Conservation (phyloP, 2,888 invertebrate species). For the Tanypteryx hageni region DNA sequence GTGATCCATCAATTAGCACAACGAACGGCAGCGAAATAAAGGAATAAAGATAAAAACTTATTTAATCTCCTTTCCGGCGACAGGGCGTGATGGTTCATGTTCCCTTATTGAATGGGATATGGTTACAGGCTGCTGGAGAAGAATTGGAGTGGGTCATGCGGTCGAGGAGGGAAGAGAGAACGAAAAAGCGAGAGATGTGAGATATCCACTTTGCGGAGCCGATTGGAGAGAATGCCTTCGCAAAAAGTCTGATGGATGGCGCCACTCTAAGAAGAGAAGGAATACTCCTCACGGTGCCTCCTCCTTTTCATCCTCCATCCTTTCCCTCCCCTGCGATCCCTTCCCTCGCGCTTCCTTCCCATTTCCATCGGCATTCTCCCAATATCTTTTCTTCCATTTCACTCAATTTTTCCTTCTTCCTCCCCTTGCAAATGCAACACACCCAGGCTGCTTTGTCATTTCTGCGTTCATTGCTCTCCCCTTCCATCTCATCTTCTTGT, state of each 20-base stretch:
- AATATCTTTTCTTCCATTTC: background rate
- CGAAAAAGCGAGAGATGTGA: background rate
- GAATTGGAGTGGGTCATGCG: background rate
- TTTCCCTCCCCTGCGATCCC: too few species aligned
- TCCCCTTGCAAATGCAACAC: background rate
- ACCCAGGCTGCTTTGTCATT: too few species aligned
- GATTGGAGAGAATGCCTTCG: background rate
- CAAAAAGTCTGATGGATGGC: background rate
- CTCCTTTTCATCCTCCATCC: too few species aligned
- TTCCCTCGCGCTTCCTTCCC: background rate
- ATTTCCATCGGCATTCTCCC: background rate
- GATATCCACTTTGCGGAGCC: constrained; percentile 17
- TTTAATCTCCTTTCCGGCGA: too few species aligned
- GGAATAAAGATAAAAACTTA: too few species aligned
- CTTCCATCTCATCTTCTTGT: too few species aligned
- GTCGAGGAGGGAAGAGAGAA: background rate
- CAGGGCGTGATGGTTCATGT: background rate
- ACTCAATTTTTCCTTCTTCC: background rate
- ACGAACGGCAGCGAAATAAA: too few species aligned
- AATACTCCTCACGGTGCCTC: background rate
- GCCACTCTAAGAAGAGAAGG: background rate
- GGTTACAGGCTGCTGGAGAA: background rate
- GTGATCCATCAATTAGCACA: too few species aligned
- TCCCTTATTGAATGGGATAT: background rate
- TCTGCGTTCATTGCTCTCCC: too few species aligned